Evolutionary conservation across 2,888 invertebrate genomes (phyloP), one percentile per base, ranked within the genome.

Genomic region (Atethmia centrago): DNA sequence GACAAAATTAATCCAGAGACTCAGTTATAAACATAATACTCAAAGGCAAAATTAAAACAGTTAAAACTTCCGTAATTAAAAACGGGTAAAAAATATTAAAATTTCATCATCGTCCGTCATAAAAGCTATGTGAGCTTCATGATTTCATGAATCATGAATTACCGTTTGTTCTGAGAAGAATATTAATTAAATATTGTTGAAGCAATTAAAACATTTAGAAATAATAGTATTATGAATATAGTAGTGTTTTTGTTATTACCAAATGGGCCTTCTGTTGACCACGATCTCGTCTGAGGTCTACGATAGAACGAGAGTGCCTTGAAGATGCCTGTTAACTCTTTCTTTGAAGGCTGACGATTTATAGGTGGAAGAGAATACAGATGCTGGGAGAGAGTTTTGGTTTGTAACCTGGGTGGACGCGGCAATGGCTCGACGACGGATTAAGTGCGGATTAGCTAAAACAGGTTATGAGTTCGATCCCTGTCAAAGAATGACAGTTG

Each of bases 1-100:
- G 7, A 31, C 31, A 42, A 69, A 56, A 45, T 56, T 45, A 21
- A 45, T n/a, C n/a, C 25, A 45, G 40, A n/a, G 7, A 36, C 31
- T 45, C 19, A 21, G 55, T 25, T 12, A 71, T n/a, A n/a, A n/a
- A n/a, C n/a, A n/a, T 7, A 36, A 19, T 31, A 49, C 19, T 45
- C n/a, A 55, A 55, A 49, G 25, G 21, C 14, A 25, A 62, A 75
- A n/a, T 62, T 25, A 36, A 36, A 75, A 63, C 69, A 51, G 10
- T 69, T 25, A 68, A 74, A 74, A 69, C 47, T 69, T 76, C 19
- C 16, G 19, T 28, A 58, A 75, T 69, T 70, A 75, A 75, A 63
- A 75, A 49, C 49, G 70, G 31, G 21, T 47, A 7, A 12, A 40
- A 31, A 21, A 67, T 5, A 14, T 75, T 69, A 51, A n/a, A 56